Conservation (phyloP, 2,113 vertebrate species). For the Typhlomys cinereus region DNA sequence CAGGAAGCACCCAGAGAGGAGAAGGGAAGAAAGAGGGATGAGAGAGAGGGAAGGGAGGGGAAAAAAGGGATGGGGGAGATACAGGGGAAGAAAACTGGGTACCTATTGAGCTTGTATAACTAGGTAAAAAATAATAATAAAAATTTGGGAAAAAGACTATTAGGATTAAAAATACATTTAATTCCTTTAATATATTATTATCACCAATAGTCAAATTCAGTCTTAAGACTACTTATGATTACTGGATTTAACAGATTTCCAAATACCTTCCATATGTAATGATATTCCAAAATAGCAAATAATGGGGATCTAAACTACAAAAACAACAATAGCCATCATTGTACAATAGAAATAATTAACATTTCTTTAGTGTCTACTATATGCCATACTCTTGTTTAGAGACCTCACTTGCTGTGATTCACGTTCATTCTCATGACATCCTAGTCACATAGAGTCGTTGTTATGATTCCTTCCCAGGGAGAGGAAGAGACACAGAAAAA, state of each 20-base stretch:
- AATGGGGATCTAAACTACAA: neutral
- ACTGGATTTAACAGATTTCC: neutral
- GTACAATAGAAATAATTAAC: neutral
- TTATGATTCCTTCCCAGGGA: neutral
- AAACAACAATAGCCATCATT: neutral
- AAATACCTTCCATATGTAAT: neutral
- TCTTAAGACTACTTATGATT: neutral
- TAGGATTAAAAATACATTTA: constrained; percentile 26
- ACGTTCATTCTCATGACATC: neutral
- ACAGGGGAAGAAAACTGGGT: too few species aligned
- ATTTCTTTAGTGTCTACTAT: neutral
- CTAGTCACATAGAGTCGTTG: neutral
- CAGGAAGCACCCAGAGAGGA: too few species aligned
- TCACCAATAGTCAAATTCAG: constrained; percentile 11
- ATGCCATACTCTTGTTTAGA: neutral
- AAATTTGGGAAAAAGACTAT: too few species aligned
- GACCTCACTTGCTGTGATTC: neutral
- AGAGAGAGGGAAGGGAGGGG: too few species aligned
- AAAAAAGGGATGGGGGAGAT: too few species aligned
- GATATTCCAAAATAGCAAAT: neutral
- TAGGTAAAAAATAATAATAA: too few species aligned
- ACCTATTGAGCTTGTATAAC: too few species aligned
- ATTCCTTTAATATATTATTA: neutral
- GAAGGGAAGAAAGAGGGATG: too few species aligned
- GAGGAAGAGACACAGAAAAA: neutral